Evolutionary conservation across 2,797 vertebrate genomes (phyloP).

Genomic region (Lepidocolaptes lacrymiger): DNA sequence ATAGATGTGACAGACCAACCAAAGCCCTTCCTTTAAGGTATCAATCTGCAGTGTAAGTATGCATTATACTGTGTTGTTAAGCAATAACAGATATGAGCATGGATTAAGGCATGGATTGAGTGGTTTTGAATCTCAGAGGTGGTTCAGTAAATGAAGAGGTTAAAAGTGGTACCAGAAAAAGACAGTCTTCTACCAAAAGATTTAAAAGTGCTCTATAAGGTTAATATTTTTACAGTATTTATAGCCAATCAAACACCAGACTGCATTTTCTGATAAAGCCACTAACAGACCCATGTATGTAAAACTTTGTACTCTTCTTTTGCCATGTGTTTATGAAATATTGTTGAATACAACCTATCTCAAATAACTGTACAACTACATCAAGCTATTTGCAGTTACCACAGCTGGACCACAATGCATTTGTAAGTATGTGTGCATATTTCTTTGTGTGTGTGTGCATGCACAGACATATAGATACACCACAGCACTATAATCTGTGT

Average conservation of each 20-base stretch:
- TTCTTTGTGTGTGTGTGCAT: not conserved
- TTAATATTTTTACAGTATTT: not conserved
- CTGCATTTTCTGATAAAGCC: not conserved
- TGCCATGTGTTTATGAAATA: not conserved
- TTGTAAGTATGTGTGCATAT: not conserved
- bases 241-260: not conserved
- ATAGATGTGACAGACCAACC: constrained; percentile 1
- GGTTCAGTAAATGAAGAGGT: not conserved
- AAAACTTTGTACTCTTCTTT: not conserved
- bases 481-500: not conserved
- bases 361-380: not conserved
- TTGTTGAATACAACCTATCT: not conserved
- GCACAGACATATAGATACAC: not conserved
- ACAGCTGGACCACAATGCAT: not conserved
- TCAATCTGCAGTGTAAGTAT: not conserved
- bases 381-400: not conserved
- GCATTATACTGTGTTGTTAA: not conserved
- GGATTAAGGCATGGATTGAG: not conserved
- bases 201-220: not conserved
- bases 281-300: not conserved
- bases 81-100: not conserved
- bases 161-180: not conserved
- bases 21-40: not conserved
- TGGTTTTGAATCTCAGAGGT: not conserved
- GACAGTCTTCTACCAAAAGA: not conserved